Conservation (phyloP, 2,113 vertebrate species). For the Carettochelys insculpta region DNA sequence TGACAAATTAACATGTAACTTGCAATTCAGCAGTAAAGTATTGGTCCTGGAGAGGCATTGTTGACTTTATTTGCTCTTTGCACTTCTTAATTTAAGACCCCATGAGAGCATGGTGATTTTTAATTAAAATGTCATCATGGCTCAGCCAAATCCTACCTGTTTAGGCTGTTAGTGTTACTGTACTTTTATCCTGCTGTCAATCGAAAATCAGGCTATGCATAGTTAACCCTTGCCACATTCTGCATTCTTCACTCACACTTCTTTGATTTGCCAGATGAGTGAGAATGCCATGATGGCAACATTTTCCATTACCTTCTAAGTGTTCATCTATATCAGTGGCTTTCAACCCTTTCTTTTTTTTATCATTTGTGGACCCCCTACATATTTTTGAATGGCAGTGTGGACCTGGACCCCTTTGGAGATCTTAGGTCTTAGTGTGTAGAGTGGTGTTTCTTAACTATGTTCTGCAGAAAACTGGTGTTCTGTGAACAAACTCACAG, state of each 20-base stretch:
- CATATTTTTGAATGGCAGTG: background rate
- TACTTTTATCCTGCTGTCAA: constrained; percentile 61
- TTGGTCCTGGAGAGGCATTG: background rate
- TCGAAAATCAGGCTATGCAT: background rate
- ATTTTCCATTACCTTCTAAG: background rate
- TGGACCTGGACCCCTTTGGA: background rate
- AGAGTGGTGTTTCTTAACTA: too few species aligned
- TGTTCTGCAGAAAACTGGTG: too few species aligned
- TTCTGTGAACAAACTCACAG: too few species aligned
- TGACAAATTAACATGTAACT: background rate
- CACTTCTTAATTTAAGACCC: constrained; percentile 23
- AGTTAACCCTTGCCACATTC: constrained; percentile 42
- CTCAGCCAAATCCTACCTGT: constrained; percentile 39
- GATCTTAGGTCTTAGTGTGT: background rate
- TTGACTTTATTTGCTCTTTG: constrained; percentile 8
- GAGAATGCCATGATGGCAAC: background rate
- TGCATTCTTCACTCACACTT: background rate
- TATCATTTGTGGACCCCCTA: background rate
- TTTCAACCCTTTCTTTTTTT: background rate
- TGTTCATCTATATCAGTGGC: background rate
- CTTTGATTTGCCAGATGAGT: background rate
- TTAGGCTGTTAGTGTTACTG: constrained; percentile 37
- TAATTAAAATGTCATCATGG: constrained; percentile 37
- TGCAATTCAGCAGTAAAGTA: background rate
- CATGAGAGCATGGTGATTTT: constrained; percentile 21